phyloP scores from a whole-genome alignment of 2,888 invertebrate genomes.

The Caenorhabditis wallacei region DNA sequence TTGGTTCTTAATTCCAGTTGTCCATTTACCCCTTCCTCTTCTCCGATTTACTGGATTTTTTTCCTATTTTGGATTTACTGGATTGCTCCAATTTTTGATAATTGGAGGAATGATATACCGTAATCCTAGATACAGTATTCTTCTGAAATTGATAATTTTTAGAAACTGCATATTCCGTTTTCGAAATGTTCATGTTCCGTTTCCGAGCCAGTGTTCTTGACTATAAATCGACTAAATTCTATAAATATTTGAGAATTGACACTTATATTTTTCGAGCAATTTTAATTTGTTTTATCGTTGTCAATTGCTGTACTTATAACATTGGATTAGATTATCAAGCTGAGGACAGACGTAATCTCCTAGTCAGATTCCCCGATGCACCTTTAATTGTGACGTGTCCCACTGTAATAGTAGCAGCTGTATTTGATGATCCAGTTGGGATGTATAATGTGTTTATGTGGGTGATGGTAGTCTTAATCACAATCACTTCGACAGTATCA shows the following conservation, averaged over 20 bases:
- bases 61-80: slow-evolving; percentile 20
- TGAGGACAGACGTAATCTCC: neutral
- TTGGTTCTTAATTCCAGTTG: slow-evolving; percentile 39
- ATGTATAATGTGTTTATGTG: slow-evolving; percentile 27
- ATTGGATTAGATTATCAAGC: slow-evolving; percentile 8
- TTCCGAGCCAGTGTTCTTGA: slow-evolving; percentile 30
- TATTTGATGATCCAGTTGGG: slow-evolving; percentile 13
- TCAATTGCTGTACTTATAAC: neutral
- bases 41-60: slow-evolving; percentile 31
- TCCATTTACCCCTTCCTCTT: slow-evolving; percentile 29
- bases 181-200: slow-evolving; percentile 52
- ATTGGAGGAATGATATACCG: slow-evolving; percentile 30
- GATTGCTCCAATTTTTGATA: slow-evolving; percentile 27
- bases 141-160: neutral
- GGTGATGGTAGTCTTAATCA: slow-evolving; percentile 7
- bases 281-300: neutral
- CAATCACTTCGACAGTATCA: slow-evolving; percentile 12
- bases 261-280: slow-evolving; percentile 12
- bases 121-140: neutral
- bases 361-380: neutral
- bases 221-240: slow-evolving; percentile 17
- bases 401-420: slow-evolving; percentile 23
- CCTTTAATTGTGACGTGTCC: slow-evolving; percentile 4
- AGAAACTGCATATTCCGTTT: slow-evolving; percentile 40
- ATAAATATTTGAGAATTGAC: slow-evolving; percentile 15